Base-by-base conservation (phyloP, 2,888 invertebrate genomes). In the Deroplatys truncata region DNA sequence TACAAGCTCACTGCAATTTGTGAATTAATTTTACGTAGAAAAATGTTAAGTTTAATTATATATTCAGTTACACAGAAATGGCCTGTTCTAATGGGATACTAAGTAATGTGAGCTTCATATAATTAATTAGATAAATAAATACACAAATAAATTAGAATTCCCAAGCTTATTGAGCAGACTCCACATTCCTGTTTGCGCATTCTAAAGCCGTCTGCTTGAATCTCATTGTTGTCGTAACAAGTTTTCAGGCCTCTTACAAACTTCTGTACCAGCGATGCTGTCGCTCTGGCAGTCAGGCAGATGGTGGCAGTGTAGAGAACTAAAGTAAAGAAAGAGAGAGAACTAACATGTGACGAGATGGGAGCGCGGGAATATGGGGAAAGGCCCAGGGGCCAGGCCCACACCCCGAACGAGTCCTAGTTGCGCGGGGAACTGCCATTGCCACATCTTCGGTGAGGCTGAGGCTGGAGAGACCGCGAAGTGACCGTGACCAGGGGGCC, bases 291-390 rank as follows among this genome's bases (percentile, higher is more conserved):
- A 72, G 56, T 72, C 56, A 72, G 56, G 56, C 7, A 20, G 56
- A 72, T 72, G 56, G 9, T 72, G 56, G 56, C 56, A 72, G 56
- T 72, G 56, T 72, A 72, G 56, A 72, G 56, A 72, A 72, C 56
- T 72, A 85, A 85, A 28, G 28, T 35, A n/a, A 43, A 56, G 20
- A 87, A 86, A 72, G 43, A 87, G 25, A 72, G 56, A 72, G 56
- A 72, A 87, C 87, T 87, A 87, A 87, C 87, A 87, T 87, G 87
- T 83, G 87, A 28, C 56, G 72, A 90, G 85, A 72, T 89, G 89
- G 86, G 90, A 88, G 86, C 90, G 90, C 90, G 90, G 90, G 84
- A 90, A 87, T 28, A 90, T 86, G 84, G 90, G 90, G 88, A 89
- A 90, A 43, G 89, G 43, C 56, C 88, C 88, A 43, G 88, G 82